These are phyloP conservation scores for Hofmannophila pseudospretella DNA, from an alignment of 2,888 invertebrate species.

Conservation along the genomic window DNA sequence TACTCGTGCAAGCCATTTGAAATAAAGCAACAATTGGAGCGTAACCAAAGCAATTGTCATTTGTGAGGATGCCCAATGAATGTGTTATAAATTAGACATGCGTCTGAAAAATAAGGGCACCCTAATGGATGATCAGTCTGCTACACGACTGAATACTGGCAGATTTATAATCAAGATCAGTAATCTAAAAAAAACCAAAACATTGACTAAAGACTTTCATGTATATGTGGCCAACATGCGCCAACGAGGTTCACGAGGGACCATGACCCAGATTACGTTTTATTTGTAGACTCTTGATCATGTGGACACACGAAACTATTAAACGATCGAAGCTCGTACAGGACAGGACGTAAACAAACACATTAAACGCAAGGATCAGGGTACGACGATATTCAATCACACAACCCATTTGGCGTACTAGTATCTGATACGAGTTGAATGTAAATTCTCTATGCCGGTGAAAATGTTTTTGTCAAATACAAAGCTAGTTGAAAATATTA, in stretches of 20 bases:
- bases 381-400: no score
- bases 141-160: background rate
- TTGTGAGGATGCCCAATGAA: conserved; percentile 30
- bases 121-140: conserved; percentile 1
- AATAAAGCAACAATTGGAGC: conserved; percentile 34
- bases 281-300: conserved; percentile 54
- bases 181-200: conserved; percentile 2
- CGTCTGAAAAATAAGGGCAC: conserved; percentile 8
- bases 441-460: no score
- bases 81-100: conserved; percentile 33
- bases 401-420: no score
- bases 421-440: no score
- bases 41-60: conserved; percentile 29
- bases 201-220: background rate
- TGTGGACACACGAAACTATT: conserved; percentile 22
- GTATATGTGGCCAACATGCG: background rate
- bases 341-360: conserved; percentile 10
- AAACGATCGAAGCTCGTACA: conserved; percentile 8
- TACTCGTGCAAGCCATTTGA: conserved; percentile 27
- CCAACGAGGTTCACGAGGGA: conserved; percentile 47
- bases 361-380: background rate
- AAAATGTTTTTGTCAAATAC: no score
- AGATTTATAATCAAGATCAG: background rate
- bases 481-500: no score
- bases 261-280: conserved; percentile 64